Conservation (phyloP, 2,113 vertebrate species). For the Callorhinus ursinus region DNA sequence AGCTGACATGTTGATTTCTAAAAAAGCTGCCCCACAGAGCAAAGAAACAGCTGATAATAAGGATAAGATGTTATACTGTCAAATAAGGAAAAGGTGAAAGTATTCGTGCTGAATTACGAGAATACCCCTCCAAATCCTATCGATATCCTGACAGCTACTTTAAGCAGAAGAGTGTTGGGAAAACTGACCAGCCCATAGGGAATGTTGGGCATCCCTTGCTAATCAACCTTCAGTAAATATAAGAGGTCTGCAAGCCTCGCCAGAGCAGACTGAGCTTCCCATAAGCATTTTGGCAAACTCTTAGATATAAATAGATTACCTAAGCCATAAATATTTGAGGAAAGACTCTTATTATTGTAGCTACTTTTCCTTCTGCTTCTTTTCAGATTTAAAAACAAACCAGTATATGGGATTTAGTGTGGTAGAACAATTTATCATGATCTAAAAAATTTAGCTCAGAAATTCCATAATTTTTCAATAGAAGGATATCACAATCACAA, state of each 20-base stretch:
- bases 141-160: background rate
- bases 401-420: background rate
- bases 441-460: background rate
- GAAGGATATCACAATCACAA: background rate
- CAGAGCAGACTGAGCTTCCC: background rate
- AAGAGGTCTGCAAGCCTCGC: background rate
- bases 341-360: background rate
- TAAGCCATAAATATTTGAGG: background rate
- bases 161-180: background rate
- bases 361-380: background rate
- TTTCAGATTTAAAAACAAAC: conserved; percentile 16
- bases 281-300: background rate
- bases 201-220: background rate
- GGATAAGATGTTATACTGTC: background rate
- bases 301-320: background rate
- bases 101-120: background rate
- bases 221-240: background rate
- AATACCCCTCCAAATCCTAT: background rate
- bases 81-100: background rate
- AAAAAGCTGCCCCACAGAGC: background rate
- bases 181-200: background rate
- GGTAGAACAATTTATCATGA: background rate
- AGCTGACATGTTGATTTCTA: background rate
- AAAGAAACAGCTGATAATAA: background rate
- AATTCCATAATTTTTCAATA: background rate